Base-by-base conservation (phyloP, 2,797 vertebrate genomes). In the Lithobates pipiens region DNA sequence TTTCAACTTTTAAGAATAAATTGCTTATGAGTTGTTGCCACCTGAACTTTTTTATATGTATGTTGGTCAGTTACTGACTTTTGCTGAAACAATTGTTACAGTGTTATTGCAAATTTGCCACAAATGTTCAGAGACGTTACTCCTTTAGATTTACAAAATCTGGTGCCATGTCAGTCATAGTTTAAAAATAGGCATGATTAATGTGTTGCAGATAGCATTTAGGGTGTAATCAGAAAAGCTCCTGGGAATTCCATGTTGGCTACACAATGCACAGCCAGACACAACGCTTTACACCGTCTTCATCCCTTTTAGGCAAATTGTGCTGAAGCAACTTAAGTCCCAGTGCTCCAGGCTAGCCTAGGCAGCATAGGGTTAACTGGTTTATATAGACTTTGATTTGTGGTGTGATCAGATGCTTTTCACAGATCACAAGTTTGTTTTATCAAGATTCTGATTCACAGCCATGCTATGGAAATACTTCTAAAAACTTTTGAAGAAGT, bases 201-300 rank as follows among this genome's bases (percentile, higher is more conserved):
- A 88, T 88, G 89, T 79, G 82, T 83, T 0, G 5, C 90, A 90
- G 89, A 89, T 87, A 75, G 71, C n/a, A 72, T 77, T 87, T 88
- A 85, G 88, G 89, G 76, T 88, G 87, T 86, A 85, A 91, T 89
- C 89, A 86, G 89, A 63, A 71, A 32, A 76, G 76, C 89, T 91
- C 90, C 78, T 77, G 88, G 87, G 87, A 83, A 88, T 61, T 90
- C 88, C 89, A 83, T 91, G 92, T 91, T 93, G 93, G 93, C 90
- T 89, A 88, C 85, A 89, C 80, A 88, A 89, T 89, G 85, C 82
- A 83, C 90, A 89, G 88, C 68, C 87, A 84, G 89, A 83, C 89
- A 46, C 65, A 78, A 65, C 44, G 25, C 87, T 73, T 42, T 67
- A 72, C 25, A 67, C n/a, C 86, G 80, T 84, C 87, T 90, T 91